Conservation (phyloP, 2,888 invertebrate genomes). For the Andrena dorsata region DNA sequence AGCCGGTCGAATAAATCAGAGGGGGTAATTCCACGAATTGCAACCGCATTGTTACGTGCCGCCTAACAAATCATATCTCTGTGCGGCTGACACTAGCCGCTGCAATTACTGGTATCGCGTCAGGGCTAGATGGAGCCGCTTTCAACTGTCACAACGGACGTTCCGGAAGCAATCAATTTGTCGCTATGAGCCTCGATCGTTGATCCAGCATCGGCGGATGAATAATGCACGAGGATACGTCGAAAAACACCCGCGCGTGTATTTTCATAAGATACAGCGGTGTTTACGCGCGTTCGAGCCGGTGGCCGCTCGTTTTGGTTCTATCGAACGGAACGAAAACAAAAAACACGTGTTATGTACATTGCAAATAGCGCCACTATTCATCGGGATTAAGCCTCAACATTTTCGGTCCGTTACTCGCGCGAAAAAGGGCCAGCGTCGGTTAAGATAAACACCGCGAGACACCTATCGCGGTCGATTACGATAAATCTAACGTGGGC, state of each 20-base stretch:
- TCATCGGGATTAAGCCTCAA: neutral
- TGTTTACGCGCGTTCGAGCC: conserved; percentile 43
- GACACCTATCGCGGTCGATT: too few relatives aligned
- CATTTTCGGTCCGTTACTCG: neutral
- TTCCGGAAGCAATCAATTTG: conserved; percentile 67
- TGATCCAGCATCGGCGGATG: conserved; percentile 52
- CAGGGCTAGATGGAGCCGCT: conserved; percentile 63
- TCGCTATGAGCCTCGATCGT: conserved; percentile 57
- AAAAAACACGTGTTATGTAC: too few relatives aligned
- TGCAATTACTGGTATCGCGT: conserved; percentile 67
- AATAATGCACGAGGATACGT: conserved; percentile 45
- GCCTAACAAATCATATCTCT: conserved; percentile 65
- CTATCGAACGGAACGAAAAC: neutral
- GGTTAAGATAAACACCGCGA: neutral
- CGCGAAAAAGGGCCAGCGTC: too few relatives aligned
- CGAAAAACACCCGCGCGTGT: conserved; percentile 46
- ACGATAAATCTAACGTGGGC: too few relatives aligned
- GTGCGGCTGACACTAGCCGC: conserved; percentile 53
- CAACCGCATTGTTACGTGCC: conserved; percentile 63
- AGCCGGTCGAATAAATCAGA: conserved; percentile 50
- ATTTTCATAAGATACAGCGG: conserved; percentile 28
- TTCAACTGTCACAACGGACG: conserved; percentile 61
- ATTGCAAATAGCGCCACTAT: neutral
- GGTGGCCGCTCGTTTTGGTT: neutral
- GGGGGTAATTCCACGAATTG: conserved; percentile 53